These are phyloP conservation scores for Chrysemys picta DNA, from an alignment of 2,113 vertebrate species.

Conservation along the genomic window DNA sequence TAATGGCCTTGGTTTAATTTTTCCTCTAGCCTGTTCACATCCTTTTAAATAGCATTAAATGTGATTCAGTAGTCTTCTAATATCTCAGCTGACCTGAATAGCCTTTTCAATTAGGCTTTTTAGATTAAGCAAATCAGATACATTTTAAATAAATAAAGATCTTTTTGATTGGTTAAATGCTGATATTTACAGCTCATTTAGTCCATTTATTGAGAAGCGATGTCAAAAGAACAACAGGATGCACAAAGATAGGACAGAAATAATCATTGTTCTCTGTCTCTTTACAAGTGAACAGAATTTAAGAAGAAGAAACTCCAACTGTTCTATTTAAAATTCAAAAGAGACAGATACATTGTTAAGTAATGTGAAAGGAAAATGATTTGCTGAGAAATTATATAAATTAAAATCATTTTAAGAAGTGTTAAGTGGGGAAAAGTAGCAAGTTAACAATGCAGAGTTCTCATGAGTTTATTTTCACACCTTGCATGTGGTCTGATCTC, in stretches of 20 bases:
- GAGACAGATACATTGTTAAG: not conserved
- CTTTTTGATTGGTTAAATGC: slow-evolving; percentile 60
- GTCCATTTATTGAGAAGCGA: slow-evolving; percentile 42
- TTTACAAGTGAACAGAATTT: slow-evolving; percentile 2
- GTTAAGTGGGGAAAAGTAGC: not conserved
- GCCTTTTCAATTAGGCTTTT: slow-evolving; percentile 70
- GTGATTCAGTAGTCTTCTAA: slow-evolving; percentile 68
- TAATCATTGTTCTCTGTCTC: not conserved
- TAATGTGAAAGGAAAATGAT: slow-evolving; percentile 1
- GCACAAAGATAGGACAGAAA: not conserved
- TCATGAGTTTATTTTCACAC: not conserved
- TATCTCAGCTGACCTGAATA: slow-evolving; percentile 63
- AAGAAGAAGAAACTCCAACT: not conserved
- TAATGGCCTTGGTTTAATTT: slow-evolving; percentile 66
- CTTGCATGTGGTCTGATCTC: not conserved
- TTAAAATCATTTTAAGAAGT: slow-evolving; percentile 11
- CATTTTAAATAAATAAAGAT: slow-evolving; percentile 70
- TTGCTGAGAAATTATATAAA: not conserved
- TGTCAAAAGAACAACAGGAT: slow-evolving; percentile 48
- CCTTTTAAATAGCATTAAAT: slow-evolving; percentile 61
- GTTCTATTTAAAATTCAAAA: not conserved
- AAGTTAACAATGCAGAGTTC: not conserved
- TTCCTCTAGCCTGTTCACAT: slow-evolving; percentile 51
- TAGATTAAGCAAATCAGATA: slow-evolving; percentile 61
- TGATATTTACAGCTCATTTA: slow-evolving; percentile 64